Conservation (phyloP, 2,888 invertebrate species). For the Eupithecia abbreviata region DNA sequence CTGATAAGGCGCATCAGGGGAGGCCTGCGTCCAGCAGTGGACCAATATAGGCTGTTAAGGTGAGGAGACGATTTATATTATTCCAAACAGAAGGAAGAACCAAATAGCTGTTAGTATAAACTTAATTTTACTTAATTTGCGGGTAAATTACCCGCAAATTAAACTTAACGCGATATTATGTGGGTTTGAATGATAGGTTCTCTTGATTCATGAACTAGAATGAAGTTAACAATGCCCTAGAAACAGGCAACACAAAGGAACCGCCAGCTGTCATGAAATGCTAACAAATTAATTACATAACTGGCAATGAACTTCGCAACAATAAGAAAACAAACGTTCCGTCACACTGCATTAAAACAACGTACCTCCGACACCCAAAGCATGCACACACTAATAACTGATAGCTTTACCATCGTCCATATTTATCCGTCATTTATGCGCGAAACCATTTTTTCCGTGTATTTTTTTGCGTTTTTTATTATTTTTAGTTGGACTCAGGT, state of each 20-base stretch:
- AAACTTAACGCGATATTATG: background rate
- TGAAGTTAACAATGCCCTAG: background rate
- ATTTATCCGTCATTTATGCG: slow-evolving; percentile 68
- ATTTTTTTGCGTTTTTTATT: slow-evolving; percentile 46
- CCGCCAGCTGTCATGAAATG: slow-evolving; percentile 11
- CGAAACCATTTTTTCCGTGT: slow-evolving; percentile 65
- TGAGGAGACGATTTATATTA: background rate
- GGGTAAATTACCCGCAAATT: too few species aligned
- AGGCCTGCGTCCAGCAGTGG: too few species aligned
- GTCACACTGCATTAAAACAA: slow-evolving; percentile 55
- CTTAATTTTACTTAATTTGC: background rate
- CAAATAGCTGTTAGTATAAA: background rate
- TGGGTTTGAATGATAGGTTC: background rate
- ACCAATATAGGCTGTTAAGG: too few species aligned
- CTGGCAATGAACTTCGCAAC: slow-evolving; percentile 63
- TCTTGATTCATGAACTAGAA: background rate
- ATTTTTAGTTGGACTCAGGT: slow-evolving; percentile 54
- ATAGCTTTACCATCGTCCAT: slow-evolving; percentile 70
- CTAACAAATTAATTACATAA: slow-evolving; percentile 68
- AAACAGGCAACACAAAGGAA: slow-evolving; percentile 17
- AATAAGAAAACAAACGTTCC: slow-evolving; percentile 50
- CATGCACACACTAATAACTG: slow-evolving; percentile 58
- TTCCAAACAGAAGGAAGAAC: background rate
- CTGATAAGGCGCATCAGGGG: too few species aligned
- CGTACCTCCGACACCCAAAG: slow-evolving; percentile 48